A percentile compares a stretch with the other conserved stretches of the same genome.
Evolutionary conservation across 2,113 vertebrate genomes (phyloP).

Genomic region (Pollachius pollachius): DNA sequence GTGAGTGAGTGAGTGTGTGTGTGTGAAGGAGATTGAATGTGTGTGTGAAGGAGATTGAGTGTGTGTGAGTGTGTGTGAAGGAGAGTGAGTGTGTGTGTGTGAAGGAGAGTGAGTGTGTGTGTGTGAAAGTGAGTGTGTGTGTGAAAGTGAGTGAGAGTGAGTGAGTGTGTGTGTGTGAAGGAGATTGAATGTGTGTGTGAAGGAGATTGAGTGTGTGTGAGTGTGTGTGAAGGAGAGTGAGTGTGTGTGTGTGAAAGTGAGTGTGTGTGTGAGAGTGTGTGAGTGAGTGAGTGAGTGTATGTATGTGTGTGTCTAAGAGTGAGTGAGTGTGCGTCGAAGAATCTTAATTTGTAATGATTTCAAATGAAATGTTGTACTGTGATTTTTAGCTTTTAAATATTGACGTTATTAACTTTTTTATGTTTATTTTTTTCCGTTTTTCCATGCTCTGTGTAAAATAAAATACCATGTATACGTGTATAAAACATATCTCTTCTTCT

Average conservation of each 20-base stretch:
- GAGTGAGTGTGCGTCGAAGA: too few relatives aligned
- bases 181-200: not conserved
- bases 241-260: not conserved
- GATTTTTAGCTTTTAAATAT: not conserved
- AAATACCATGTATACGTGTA: slow-evolving; percentile 28
- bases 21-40: not conserved
- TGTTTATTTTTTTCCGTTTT: slow-evolving; percentile 36
- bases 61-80: too few relatives aligned
- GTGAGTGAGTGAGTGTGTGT: not conserved
- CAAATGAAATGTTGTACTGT: not conserved
- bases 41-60: too few relatives aligned
- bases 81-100: too few relatives aligned
- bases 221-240: too few relatives aligned
- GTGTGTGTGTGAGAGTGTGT: not conserved
- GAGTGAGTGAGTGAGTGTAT: not conserved
- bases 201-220: not conserved
- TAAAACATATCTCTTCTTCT: too few relatives aligned
- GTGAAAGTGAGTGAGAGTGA: not conserved
- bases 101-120: not conserved
- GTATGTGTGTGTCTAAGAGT: not conserved
- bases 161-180: not conserved
- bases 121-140: not conserved
- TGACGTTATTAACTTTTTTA: slow-evolving; percentile 1
- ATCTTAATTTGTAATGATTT: not conserved
- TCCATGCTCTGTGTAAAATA: slow-evolving; percentile 45